These are phyloP conservation scores for Corythoichthys haematopterus DNA, from an alignment of 2,113 vertebrate genomes.

Conservation along the genomic window DNA sequence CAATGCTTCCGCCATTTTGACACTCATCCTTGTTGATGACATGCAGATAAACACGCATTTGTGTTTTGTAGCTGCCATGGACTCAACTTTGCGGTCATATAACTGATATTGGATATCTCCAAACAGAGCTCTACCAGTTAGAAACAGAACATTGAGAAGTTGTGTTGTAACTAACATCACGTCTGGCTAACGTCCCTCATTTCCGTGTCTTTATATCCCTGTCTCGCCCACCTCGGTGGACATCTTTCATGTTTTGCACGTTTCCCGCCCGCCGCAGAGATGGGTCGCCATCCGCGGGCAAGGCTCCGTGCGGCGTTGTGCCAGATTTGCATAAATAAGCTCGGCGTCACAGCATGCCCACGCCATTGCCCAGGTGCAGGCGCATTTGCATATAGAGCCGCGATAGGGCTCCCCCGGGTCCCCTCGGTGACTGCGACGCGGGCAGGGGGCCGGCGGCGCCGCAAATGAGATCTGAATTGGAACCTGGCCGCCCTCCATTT, in stretches of 20 bases:
- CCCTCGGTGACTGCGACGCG: constrained; percentile 93
- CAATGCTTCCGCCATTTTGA: constrained; percentile 85
- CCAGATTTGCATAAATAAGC: constrained; percentile 99
- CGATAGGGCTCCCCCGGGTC: constrained; percentile 96
- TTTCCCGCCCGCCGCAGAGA: constrained; percentile 77
- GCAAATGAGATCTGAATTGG: constrained; percentile 98
- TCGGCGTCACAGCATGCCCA: constrained; percentile 89
- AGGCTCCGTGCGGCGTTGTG: constrained; percentile 81
- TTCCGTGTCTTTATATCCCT: constrained; percentile 18
- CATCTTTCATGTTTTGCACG: constrained; percentile 54
- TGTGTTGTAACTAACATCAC: not conserved
- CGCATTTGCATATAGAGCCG: constrained; percentile 99
- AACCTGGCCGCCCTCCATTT: constrained; percentile 77
- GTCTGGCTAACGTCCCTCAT: not conserved
- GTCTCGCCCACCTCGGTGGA: constrained; percentile 26
- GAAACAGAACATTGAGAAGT: not conserved
- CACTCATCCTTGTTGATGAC: constrained; percentile 75
- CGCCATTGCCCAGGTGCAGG: constrained; percentile 97
- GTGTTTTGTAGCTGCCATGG: not conserved
- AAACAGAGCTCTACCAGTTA: not conserved
- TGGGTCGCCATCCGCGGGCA: constrained; percentile 82
- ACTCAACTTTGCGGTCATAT: not conserved
- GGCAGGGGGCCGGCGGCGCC: constrained; percentile 80
- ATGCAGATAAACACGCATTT: constrained; percentile 53
- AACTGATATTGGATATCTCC: not conserved